Evolutionary conservation across 2,888 invertebrate species (phyloP).

Genomic region (Reticulitermes lucifugus): DNA sequence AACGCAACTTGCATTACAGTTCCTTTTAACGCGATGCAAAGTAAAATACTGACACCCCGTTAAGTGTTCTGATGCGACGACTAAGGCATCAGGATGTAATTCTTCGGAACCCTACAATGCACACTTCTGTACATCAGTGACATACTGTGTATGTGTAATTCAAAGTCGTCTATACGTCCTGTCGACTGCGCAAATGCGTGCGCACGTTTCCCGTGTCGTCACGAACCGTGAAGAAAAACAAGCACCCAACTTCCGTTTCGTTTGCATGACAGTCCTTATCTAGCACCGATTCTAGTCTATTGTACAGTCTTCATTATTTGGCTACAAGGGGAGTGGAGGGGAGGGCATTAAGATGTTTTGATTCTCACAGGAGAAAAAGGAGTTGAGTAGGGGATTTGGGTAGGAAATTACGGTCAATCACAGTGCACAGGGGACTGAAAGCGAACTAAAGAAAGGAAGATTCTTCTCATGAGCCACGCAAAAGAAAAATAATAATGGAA

Average conservation of each 20-base stretch:
- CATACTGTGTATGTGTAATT: no score
- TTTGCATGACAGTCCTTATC: conserved; percentile 9
- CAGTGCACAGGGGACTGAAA: background rate
- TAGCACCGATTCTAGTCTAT: background rate
- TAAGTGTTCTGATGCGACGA: no score
- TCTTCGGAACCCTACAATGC: no score
- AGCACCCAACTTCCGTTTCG: conserved; percentile 21
- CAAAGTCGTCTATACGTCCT: background rate
- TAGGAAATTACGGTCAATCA: conserved; percentile 29
- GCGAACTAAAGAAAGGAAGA: background rate
- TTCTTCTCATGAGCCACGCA: background rate
- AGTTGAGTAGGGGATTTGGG: background rate
- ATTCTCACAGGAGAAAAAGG: conserved; percentile 13
- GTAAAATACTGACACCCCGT: no score
- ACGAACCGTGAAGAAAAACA: conserved; percentile 25
- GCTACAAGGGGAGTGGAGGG: background rate
- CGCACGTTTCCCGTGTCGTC: conserved; percentile 14
- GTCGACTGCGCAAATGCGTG: background rate
- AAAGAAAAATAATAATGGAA: background rate
- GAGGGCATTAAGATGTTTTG: background rate
- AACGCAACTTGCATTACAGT: no score
- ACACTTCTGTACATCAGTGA: no score
- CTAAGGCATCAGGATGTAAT: no score
- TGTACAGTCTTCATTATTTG: background rate
- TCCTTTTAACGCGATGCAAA: no score